phyloP scores from a whole-genome alignment of 2,113 vertebrate genomes.

The Heptranchias perlo region DNA sequence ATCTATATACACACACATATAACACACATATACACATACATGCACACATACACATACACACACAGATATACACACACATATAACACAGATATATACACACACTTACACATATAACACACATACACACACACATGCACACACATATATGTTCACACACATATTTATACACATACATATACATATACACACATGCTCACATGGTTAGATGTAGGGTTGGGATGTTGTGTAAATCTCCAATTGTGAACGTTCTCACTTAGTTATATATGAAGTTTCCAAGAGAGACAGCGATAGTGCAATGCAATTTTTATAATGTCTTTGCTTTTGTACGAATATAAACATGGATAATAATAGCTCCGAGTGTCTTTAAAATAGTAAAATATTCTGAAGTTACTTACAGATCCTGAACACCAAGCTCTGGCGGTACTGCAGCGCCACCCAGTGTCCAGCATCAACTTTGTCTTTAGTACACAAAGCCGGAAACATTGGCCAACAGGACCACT shows the following conservation, averaged over 20 bases:
- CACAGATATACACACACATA: too few species aligned
- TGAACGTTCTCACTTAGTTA: not conserved
- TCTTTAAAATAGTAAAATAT: not conserved
- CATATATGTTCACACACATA: too few species aligned
- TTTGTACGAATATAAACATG: not conserved
- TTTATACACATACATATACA: not conserved
- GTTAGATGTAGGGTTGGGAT: not conserved
- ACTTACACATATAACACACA: too few species aligned
- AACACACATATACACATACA: too few species aligned
- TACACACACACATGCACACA: not conserved
- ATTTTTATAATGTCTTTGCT: not conserved
- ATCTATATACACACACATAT: not conserved
- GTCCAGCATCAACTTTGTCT: not conserved
- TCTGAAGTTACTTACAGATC: not conserved
- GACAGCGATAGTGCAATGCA: not conserved
- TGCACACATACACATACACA: too few species aligned
- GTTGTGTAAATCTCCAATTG: not conserved
- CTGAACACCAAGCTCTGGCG: not conserved
- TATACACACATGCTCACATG: too few species aligned
- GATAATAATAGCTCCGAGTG: not conserved
- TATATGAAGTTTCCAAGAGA: not conserved
- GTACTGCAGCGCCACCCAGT: not conserved
- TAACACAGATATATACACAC: too few species aligned
- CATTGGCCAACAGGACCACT: not conserved
- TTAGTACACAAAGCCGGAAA: not conserved